A percentile compares a stretch with the other conserved stretches of the same genome.
Evolutionary conservation across 2,797 vertebrate genomes (phyloP).

Genomic region (Pithecia hirsuta): DNA sequence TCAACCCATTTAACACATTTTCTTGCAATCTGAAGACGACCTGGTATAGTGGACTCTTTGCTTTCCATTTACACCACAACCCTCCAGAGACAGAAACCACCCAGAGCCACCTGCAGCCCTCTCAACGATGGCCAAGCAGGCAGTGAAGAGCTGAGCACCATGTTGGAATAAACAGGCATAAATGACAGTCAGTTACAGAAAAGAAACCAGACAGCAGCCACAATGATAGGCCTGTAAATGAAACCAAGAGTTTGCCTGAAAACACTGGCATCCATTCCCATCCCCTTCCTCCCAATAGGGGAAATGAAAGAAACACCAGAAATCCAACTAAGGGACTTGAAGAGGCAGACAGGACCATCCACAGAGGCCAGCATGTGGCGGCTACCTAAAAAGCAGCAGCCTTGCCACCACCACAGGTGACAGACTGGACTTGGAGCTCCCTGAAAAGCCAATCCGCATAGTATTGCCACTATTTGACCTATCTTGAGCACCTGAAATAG

Average conservation of each 20-base stretch:
- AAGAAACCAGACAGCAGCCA: neutral
- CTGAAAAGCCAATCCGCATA: neutral
- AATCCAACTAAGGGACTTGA: neutral
- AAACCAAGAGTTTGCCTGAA: neutral
- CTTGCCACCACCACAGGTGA: neutral
- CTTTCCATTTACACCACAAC: neutral
- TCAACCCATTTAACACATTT: neutral
- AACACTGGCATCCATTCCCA: neutral
- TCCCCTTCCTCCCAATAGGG: neutral
- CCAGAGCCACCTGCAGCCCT: neutral
- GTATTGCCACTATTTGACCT: neutral
- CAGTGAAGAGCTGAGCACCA: neutral
- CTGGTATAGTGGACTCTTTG: neutral
- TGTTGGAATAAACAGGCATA: neutral
- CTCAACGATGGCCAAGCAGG: neutral
- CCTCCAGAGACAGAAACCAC: neutral
- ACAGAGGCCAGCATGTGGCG: neutral
- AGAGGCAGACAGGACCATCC: neutral
- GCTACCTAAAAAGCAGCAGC: neutral
- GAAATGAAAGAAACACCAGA: neutral
- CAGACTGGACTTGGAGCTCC: neutral
- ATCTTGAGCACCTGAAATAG: neutral
- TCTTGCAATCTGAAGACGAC: neutral
- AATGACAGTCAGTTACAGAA: neutral
- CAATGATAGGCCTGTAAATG: neutral